Evolutionary conservation across 2,113 vertebrate genomes (phyloP).

Genomic region (Malurus melanocephalus): DNA sequence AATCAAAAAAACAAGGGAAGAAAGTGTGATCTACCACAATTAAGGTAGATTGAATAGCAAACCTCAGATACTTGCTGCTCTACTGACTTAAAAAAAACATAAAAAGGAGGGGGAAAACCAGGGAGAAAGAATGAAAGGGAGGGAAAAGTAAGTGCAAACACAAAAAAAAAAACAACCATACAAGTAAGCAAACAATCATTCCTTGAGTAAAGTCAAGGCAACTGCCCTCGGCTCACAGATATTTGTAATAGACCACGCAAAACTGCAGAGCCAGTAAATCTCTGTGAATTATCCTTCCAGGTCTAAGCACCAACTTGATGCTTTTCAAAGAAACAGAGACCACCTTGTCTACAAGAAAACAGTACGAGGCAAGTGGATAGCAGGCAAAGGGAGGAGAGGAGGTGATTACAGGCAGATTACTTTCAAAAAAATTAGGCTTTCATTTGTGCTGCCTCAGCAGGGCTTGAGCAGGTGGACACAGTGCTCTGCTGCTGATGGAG

Average conservation of each 20-base stretch:
- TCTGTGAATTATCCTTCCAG: neutral
- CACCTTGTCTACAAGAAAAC: neutral
- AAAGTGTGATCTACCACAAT: neutral
- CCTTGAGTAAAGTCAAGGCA: slow-evolving; percentile 9
- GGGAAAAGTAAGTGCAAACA: neutral
- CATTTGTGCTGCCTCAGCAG: neutral
- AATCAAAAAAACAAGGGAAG: neutral
- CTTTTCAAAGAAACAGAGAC: neutral
- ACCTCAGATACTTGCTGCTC: neutral
- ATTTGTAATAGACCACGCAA: accelerated
- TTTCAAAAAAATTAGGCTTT: neutral
- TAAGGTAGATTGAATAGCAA: neutral
- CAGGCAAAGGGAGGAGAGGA: neutral
- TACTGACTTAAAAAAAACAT: neutral
- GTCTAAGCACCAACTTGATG: accelerated
- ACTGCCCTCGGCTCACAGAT: neutral
- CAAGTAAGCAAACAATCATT: neutral
- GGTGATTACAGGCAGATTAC: neutral
- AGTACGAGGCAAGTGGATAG: neutral
- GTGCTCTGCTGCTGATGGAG: neutral
- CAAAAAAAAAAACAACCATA: neutral
- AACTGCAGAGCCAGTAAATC: neutral
- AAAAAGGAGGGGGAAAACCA: accelerated
- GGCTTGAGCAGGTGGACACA: neutral
- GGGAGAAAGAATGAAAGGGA: neutral